Percentiles rank a stretch among this genome's conserved stretches.
Evolutionary conservation across 2,113 vertebrate genomes (phyloP).

Genomic region (Diadophis punctatus): DNA sequence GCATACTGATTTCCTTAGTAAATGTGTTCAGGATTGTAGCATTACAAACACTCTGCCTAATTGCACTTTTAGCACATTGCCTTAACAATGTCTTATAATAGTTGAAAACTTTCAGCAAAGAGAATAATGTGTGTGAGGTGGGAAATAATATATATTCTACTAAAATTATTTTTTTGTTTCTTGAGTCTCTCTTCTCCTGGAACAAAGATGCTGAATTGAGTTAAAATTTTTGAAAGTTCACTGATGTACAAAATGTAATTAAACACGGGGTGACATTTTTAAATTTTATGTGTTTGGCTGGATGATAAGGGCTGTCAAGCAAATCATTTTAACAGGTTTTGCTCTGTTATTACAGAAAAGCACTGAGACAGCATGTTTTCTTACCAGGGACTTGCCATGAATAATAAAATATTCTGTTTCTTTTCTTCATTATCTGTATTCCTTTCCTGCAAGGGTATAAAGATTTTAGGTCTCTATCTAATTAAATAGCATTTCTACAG

Average conservation of each 20-base stretch:
- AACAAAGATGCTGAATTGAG: slow-evolving; percentile 8
- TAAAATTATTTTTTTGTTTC: slow-evolving; percentile 8
- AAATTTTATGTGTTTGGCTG: slow-evolving; percentile 20
- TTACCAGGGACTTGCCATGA: slow-evolving; percentile 26
- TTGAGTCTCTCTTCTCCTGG: background rate
- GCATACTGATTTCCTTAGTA: background rate
- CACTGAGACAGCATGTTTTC: slow-evolving; percentile 7
- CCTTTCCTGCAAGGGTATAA: background rate
- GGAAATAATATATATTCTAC: fast-evolving
- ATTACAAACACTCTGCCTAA: background rate
- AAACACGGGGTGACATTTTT: slow-evolving; percentile 34
- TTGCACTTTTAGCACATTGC: background rate
- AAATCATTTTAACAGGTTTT: slow-evolving; percentile 2
- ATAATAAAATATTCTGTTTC: slow-evolving; percentile 5
- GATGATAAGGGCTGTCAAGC: slow-evolving; percentile 26
- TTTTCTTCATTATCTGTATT: slow-evolving; percentile 21
- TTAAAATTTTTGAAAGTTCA: slow-evolving; percentile 34
- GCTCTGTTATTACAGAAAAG: slow-evolving; percentile 19
- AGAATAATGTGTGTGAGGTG: background rate
- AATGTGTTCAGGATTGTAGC: background rate
- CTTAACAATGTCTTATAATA: background rate
- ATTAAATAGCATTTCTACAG: slow-evolving; percentile 19
- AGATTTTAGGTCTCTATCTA: background rate
- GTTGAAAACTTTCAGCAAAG: background rate
- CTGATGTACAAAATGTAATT: slow-evolving; percentile 34